A percentile compares a stretch with the other conserved stretches of the same genome.
These are phyloP conservation scores for Carassius carassius DNA, from an alignment of 2,113 vertebrate genomes.

Conservation along the genomic window DNA sequence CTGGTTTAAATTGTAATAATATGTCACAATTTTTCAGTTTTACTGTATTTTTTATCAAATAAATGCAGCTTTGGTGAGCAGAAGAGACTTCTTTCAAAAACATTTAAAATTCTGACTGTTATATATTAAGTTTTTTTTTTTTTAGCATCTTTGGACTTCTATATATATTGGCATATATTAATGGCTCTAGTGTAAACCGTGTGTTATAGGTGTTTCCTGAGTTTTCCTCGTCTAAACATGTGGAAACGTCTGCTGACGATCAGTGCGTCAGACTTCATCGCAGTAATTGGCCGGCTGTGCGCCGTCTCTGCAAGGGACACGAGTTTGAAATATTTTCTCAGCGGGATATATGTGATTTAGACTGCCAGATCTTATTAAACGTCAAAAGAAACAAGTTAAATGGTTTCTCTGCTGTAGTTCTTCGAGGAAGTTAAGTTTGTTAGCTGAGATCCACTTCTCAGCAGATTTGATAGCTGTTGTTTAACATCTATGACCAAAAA, in stretches of 20 bases:
- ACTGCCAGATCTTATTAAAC: constrained; percentile 13
- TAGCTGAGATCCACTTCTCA: background rate
- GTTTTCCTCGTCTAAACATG: constrained; percentile 18
- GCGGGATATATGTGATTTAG: constrained; percentile 41
- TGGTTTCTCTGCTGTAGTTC: constrained; percentile 1
- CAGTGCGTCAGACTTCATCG: constrained; percentile 54
- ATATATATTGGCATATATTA: background rate
- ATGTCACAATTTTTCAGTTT: background rate
- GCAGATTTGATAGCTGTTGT: constrained; percentile 5
- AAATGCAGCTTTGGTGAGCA: too few species aligned
- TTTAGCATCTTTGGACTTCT: too few species aligned
- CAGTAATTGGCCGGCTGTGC: constrained; percentile 58
- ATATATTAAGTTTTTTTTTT: too few species aligned
- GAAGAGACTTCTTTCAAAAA: too few species aligned
- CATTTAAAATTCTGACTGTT: too few species aligned
- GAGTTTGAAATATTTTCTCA: constrained; percentile 36
- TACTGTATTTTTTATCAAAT: too few species aligned
- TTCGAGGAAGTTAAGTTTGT: background rate
- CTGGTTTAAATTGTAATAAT: background rate
- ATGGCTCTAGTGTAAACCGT: background rate
- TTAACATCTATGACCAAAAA: background rate
- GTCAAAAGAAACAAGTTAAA: background rate
- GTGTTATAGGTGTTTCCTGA: background rate
- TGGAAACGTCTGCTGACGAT: constrained; percentile 54
- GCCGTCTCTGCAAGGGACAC: constrained; percentile 26